Evolutionary conservation across 2,113 vertebrate genomes (phyloP), one percentile per base, ranked within the genome.

Genomic region (Todiramphus chloris): DNA sequence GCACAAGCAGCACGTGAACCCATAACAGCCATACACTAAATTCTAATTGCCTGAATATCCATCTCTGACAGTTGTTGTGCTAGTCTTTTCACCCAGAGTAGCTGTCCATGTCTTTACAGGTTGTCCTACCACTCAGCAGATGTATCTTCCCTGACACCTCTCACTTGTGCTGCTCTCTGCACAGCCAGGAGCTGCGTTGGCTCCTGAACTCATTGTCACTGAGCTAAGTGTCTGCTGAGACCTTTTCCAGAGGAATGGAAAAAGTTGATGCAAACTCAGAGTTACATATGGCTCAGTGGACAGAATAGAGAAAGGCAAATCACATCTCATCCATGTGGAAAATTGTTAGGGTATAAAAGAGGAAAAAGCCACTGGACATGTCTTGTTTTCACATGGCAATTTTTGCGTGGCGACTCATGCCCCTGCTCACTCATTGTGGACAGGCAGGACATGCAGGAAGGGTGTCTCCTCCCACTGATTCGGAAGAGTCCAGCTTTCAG

Each of bases 321-420:
- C 31, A 10, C 6, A 27, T 30, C 31, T 82, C 46, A 13, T 16
- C 35, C n/a, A 2, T 3, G 51, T 37, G 62, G 46, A 31, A n/a
- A 79, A 55, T 13, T 10, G 0, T 20, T 53, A 53, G 68, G 30
- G 11, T 60, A 17, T 56, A 76, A 62, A 51, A 39, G 67, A 55
- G 37, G 58, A 67, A 33, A 50, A 18, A 63, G 19, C 6, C 3
- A 0, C 59, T 7, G 2, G n/a, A 30, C 46, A 19, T 21, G 48
- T 41, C 7, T n/a, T 2, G 3, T 11, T 33, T 72, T 55, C 33
- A 27, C 0, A 0, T 41, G 41, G 53, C 19, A 21, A 3, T 6
- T 51, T 24, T 63, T 48, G 13, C 1, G 7, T 58, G 59, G 21
- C 46, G 33, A 28, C 33, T 48, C 41, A 51, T 63, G 59, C 23